Evolutionary conservation across 2,797 vertebrate species (phyloP).

Genomic region (Toxotes lorentzi): DNA sequence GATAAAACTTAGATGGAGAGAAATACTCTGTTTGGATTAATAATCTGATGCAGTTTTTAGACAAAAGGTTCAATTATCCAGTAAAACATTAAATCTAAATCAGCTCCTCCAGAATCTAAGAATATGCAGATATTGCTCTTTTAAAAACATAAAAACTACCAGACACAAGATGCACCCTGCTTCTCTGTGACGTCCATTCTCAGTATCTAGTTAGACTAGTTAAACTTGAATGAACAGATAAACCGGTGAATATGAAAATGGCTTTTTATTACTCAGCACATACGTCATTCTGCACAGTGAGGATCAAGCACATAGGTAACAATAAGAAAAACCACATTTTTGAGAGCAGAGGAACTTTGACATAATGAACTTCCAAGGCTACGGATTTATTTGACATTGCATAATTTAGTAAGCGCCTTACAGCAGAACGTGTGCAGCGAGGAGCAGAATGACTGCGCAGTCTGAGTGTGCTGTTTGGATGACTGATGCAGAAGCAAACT

Average conservation of each 20-base stretch:
- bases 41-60: neutral
- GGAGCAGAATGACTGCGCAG: neutral
- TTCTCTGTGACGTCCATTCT: neutral
- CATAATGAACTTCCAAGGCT: neutral
- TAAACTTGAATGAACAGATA: neutral
- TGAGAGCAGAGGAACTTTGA: neutral
- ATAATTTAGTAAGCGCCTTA: neutral
- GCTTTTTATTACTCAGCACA: neutral
- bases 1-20: neutral
- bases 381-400: neutral
- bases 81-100: neutral
- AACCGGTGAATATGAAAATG: neutral
- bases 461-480: neutral
- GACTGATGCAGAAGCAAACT: conserved; percentile 18
- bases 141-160: neutral
- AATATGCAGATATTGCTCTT: neutral
- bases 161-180: neutral
- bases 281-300: neutral
- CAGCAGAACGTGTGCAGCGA: neutral
- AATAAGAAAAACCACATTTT: neutral
- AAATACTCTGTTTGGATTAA: neutral
- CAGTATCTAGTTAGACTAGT: neutral
- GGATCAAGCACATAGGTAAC: neutral
- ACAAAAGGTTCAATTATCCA: neutral
- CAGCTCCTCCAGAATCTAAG: neutral